These are phyloP conservation scores for Malurus leucopterus DNA, from an alignment of 2,797 vertebrate genomes.

Conservation along the genomic window DNA sequence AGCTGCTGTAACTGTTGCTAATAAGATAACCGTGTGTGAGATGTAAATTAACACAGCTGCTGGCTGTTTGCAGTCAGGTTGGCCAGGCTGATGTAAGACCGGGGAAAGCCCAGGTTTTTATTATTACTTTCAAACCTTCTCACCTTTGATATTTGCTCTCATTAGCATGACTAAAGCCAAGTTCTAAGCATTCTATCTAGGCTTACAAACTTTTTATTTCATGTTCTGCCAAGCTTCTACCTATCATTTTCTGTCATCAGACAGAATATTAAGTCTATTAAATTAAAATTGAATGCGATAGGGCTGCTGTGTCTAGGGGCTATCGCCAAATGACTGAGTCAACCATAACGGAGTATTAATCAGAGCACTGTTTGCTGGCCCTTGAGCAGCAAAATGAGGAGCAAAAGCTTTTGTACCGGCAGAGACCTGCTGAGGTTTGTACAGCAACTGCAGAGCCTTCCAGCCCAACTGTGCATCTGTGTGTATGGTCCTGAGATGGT, in stretches of 20 bases:
- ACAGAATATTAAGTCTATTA: not conserved
- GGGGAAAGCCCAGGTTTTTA: not conserved
- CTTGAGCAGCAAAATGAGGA: not conserved
- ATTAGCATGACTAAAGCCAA: not conserved
- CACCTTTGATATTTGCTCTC: not conserved
- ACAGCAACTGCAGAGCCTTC: not conserved
- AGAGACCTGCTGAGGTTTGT: not conserved
- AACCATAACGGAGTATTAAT: not conserved
- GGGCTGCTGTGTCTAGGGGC: not conserved
- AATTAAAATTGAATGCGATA: not conserved
- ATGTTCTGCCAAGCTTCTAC: not conserved
- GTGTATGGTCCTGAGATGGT: not conserved
- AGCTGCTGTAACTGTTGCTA: not conserved
- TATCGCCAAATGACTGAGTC: not conserved
- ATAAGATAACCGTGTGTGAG: not conserved
- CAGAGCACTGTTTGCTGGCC: not conserved
- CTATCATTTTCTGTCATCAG: not conserved
- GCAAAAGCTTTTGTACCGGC: not conserved
- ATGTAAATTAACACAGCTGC: not conserved
- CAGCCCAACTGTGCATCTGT: not conserved
- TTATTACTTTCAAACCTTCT: not conserved
- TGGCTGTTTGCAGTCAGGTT: not conserved
- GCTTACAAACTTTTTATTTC: not conserved
- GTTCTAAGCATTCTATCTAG: not conserved
- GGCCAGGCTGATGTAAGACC: not conserved